Evolutionary conservation across 2,888 invertebrate species (phyloP), one percentile per base, ranked within the genome.

Genomic region (Protodeltote pygarga): DNA sequence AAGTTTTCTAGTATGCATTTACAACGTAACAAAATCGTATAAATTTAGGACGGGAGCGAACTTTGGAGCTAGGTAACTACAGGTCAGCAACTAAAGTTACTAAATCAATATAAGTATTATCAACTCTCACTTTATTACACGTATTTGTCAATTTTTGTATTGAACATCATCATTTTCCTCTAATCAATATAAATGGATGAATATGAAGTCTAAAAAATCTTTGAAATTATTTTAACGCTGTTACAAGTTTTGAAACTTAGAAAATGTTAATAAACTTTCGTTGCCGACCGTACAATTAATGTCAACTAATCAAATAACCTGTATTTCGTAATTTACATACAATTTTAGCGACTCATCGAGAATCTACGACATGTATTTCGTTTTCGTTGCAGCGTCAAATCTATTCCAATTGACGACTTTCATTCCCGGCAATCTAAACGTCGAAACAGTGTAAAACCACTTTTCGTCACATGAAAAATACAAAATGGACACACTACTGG

Each of bases 21-120:
- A 58, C 38, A 44, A 51, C 44, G 44, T 58, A 75, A 70, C 66
- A 73, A 76, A 73, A 70, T 88, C 88, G 88, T 87, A 88, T 88
- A 83, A 77, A 85, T 75, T 82, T 58, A 84, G 89, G 89, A 89
- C 89, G 89, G 89, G 88, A 82, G 81, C 81, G 79, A 83, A 81
- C 74, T 81, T 78, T 79, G 70, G 72, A 77, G 71, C 69, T 70
- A 66, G 72, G 45, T 64, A 65, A 59, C 58, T 61, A 66, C 57
- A 65, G n/a, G n/a, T n/a, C n/a, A n/a, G n/a, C n/a, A n/a, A n/a
- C n/a, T n/a, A n/a, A n/a, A n/a, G n/a, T n/a, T n/a, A n/a, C n/a
- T n/a, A n/a, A n/a, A n/a, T n/a, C n/a, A n/a, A n/a, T n/a, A n/a
- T n/a, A n/a, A n/a, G n/a, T n/a, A n/a, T n/a, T n/a, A n/a, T n/a